A percentile compares a stretch with the other conserved stretches of the same genome.
phyloP scores from a whole-genome alignment of 2,888 invertebrate genomes.

The Eupithecia abbreviata region DNA sequence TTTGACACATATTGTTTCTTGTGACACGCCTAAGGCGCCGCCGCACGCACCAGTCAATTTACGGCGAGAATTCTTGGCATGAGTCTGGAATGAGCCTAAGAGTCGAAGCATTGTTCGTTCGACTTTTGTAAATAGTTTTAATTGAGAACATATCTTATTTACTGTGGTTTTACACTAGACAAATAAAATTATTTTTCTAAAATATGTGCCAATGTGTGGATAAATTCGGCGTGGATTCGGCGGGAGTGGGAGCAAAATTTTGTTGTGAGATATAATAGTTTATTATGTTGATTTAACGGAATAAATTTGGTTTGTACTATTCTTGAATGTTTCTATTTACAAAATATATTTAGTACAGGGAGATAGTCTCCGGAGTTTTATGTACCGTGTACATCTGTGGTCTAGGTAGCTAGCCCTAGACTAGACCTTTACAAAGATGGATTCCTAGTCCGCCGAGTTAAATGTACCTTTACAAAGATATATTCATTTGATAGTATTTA shows the following conservation, averaged over 20 bases:
- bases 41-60: background rate
- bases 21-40: background rate
- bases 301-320: slow-evolving; percentile 50
- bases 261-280: slow-evolving; percentile 47
- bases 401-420: too few species aligned
- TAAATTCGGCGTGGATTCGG: slow-evolving; percentile 32
- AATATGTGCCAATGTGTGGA: slow-evolving; percentile 47
- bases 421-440: too few species aligned
- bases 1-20: background rate
- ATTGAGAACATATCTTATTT: slow-evolving; percentile 47
- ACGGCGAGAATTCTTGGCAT: slow-evolving; percentile 8
- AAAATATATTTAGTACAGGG: background rate
- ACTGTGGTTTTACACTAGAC: slow-evolving; percentile 45
- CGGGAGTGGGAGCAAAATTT: slow-evolving; percentile 45
- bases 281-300: slow-evolving; percentile 49
- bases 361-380: too few species aligned
- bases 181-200: slow-evolving; percentile 47
- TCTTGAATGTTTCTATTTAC: slow-evolving; percentile 24
- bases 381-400: too few species aligned
- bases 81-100: slow-evolving; percentile 21
- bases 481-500: too few species aligned
- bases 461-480: too few species aligned
- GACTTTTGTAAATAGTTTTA: slow-evolving; percentile 46
- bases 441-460: too few species aligned
- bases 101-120: slow-evolving; percentile 31